Evolutionary conservation across 2,888 invertebrate genomes (phyloP).

Genomic region (Onchidella celtica): DNA sequence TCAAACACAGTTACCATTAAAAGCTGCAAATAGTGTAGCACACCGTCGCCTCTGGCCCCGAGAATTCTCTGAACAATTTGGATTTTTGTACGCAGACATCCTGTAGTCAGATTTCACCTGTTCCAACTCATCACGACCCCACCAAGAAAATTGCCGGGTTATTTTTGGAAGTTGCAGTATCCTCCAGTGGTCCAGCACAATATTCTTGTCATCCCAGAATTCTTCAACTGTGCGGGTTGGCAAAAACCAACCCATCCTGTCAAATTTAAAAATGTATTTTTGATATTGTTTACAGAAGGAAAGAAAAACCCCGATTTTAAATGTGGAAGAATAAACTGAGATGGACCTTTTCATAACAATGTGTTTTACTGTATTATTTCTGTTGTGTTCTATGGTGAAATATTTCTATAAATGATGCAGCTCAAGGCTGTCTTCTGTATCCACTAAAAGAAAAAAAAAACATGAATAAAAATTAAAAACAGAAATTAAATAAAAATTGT

Average conservation of each 20-base stretch:
- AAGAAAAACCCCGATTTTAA: too few species aligned
- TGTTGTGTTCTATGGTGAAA: too few species aligned
- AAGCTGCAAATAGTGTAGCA: conserved; percentile 81
- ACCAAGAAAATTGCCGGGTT: conserved; percentile 81
- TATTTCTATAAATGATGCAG: too few species aligned
- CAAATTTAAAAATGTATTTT: too few species aligned
- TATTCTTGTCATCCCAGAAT: conserved; percentile 66
- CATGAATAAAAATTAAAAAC: too few species aligned
- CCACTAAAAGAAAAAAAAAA: too few species aligned
- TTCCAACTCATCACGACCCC: conserved; percentile 49
- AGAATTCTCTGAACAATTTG: conserved; percentile 38
- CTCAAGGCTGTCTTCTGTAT: too few species aligned
- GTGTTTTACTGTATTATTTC: too few species aligned
- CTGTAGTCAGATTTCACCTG: conserved; percentile 38
- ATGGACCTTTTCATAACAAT: too few species aligned
- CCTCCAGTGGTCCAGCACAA: conserved; percentile 83
- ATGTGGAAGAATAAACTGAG: too few species aligned
- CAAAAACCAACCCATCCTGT: conserved; percentile 80
- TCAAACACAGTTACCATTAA: conserved; percentile 80
- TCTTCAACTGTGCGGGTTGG: conserved; percentile 73
- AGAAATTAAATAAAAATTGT: too few species aligned
- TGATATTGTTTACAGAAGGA: too few species aligned
- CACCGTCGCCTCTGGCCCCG: conserved; percentile 67
- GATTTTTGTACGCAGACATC: conserved; percentile 40
- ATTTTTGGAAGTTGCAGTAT: conserved; percentile 82